phyloP scores from a whole-genome alignment of 1,140 invertebrate species.

The Pararge aegeria region DNA sequence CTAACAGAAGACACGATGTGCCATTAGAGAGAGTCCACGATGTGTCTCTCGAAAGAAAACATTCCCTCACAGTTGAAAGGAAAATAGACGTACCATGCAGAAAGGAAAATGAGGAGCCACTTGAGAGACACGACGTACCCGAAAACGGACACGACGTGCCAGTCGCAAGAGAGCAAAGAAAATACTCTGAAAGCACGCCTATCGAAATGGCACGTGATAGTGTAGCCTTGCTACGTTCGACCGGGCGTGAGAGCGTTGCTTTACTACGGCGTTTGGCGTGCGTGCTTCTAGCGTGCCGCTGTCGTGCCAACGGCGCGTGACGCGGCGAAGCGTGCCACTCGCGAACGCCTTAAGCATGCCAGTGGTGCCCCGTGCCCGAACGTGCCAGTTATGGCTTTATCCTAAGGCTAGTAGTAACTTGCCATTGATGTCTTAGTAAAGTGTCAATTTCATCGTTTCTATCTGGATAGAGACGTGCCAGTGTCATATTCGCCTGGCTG shows the following conservation, averaged over 20 bases:
- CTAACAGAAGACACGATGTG: too few relatives aligned
- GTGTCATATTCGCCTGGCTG: too few relatives aligned
- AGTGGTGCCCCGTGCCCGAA: slow-evolving; percentile 2
- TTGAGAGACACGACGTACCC: neutral
- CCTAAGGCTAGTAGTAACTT: too few relatives aligned
- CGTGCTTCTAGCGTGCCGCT: slow-evolving; percentile 47
- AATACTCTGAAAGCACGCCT: neutral
- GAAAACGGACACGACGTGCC: neutral
- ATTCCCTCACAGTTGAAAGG: neutral
- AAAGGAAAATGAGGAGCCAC: too few relatives aligned
- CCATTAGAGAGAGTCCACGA: too few relatives aligned
- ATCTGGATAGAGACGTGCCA: too few relatives aligned
- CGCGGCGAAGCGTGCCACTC: neutral
- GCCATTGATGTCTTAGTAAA: too few relatives aligned
- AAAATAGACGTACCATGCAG: neutral
- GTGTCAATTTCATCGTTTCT: too few relatives aligned
- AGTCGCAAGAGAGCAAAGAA: neutral
- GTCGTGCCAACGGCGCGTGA: slow-evolving; percentile 29
- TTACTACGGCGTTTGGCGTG: slow-evolving; percentile 47
- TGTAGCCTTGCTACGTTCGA: slow-evolving; percentile 68
- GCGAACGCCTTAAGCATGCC: neutral
- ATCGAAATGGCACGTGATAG: neutral
- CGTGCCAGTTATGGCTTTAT: neutral
- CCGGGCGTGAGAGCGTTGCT: slow-evolving; percentile 69
- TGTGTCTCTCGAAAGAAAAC: neutral